A percentile compares a stretch with the other conserved stretches of the same genome.
phyloP scores from a whole-genome alignment of 2,797 vertebrate species.

The Phalanger gymnotis region DNA sequence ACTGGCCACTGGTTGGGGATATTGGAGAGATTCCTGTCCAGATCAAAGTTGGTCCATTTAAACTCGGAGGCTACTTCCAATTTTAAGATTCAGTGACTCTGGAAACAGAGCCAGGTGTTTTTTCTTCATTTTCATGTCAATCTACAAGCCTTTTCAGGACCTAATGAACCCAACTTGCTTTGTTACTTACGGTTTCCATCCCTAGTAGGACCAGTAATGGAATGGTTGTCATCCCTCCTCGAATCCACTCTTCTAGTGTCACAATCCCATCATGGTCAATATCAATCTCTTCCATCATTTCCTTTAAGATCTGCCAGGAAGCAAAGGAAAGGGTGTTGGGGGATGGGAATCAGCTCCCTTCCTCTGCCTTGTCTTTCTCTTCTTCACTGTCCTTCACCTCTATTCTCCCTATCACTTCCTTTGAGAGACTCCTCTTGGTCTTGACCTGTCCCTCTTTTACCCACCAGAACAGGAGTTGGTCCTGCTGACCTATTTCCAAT shows the following conservation, averaged over 20 bases:
- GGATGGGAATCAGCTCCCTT: not conserved
- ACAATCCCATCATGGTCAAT: slow-evolving; percentile 92
- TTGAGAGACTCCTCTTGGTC: not conserved
- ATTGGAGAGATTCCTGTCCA: not conserved
- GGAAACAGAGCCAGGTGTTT: not conserved
- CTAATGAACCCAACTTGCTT: not conserved
- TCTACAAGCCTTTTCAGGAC: not conserved
- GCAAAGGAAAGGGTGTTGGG: not conserved
- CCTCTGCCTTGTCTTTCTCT: not conserved
- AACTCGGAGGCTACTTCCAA: not conserved
- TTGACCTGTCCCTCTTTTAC: not conserved
- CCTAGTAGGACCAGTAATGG: slow-evolving; percentile 94
- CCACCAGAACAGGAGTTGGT: not conserved
- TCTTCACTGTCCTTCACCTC: not conserved
- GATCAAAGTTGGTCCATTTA: not conserved
- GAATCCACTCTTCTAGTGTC: slow-evolving; percentile 96
- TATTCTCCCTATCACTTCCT: not conserved
- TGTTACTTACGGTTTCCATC: slow-evolving; percentile 91
- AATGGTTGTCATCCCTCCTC: slow-evolving; percentile 96
- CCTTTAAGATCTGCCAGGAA: slow-evolving; percentile 91
- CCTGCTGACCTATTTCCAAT: not conserved
- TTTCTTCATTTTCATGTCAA: not conserved
- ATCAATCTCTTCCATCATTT: slow-evolving; percentile 97
- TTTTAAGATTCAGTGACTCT: not conserved
- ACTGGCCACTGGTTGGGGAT: not conserved